phyloP scores from a whole-genome alignment of 2,888 invertebrate genomes.

The Cryptocephalus primarius region DNA sequence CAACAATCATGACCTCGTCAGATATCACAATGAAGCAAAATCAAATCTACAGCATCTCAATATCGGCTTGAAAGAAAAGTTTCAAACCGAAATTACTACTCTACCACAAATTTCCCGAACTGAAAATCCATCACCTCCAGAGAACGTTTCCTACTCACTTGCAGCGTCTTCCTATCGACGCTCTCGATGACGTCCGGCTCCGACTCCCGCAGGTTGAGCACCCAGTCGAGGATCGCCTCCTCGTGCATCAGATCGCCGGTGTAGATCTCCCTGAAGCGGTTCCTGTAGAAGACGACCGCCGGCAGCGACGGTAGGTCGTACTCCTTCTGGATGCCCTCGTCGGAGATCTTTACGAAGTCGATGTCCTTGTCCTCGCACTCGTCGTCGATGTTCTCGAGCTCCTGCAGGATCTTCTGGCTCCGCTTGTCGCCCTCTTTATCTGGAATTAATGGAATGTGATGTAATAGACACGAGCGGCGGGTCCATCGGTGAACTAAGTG shows the following conservation, averaged over 20 bases:
- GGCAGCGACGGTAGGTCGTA: slow-evolving; percentile 76
- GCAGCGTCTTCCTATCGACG: slow-evolving; percentile 81
- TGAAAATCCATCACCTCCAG: too few relatives aligned
- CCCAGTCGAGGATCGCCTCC: slow-evolving; percentile 81
- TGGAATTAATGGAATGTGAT: slow-evolving; percentile 27
- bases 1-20: too few relatives aligned
- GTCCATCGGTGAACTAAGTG: too few relatives aligned
- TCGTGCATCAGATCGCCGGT: slow-evolving; percentile 85
- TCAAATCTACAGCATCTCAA: too few relatives aligned
- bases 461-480: too few relatives aligned
- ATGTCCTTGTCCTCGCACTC: slow-evolving; percentile 87
- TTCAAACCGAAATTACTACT: too few relatives aligned
- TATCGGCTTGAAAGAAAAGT: too few relatives aligned
- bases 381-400: slow-evolving; percentile 86
- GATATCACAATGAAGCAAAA: too few relatives aligned
- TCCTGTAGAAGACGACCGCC: slow-evolving; percentile 75
- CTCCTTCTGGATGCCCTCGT: slow-evolving; percentile 76
- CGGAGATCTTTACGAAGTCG: slow-evolving; percentile 85
- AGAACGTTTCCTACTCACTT: slow-evolving; percentile 31
- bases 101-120: too few relatives aligned
- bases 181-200: slow-evolving; percentile 83
- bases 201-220: slow-evolving; percentile 72
- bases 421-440: slow-evolving; percentile 86
- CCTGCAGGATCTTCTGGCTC: slow-evolving; percentile 76
- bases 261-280: slow-evolving; percentile 81